Evolutionary conservation across 2,888 invertebrate genomes (phyloP).

Genomic region (Folsomia manolachei): DNA sequence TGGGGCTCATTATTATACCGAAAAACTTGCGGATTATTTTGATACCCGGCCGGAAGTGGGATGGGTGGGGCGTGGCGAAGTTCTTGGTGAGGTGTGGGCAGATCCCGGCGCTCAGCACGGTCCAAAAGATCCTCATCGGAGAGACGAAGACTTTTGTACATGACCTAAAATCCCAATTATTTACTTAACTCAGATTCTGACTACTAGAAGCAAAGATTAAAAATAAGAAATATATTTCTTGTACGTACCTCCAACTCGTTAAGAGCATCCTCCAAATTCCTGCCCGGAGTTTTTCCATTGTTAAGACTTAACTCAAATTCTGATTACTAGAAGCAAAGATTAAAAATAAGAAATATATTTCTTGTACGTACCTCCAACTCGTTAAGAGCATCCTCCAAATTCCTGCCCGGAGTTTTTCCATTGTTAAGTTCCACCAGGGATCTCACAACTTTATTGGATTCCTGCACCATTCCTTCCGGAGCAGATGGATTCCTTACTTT

Average conservation of each 20-base stretch:
- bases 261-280: constrained; percentile 79
- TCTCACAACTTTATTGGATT: constrained; percentile 26
- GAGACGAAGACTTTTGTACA: constrained; percentile 76
- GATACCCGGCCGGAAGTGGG: constrained; percentile 29
- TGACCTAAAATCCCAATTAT: no score
- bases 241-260: constrained; percentile 72
- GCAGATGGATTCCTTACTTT: constrained; percentile 40
- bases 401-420: constrained; percentile 53
- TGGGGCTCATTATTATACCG: constrained; percentile 28
- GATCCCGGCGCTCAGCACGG: constrained; percentile 71
- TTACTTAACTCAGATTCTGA: no score
- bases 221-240: not conserved
- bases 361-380: constrained; percentile 76
- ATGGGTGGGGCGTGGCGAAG: constrained; percentile 41
- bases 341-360: not conserved
- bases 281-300: constrained; percentile 45
- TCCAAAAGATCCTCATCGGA: constrained; percentile 79
- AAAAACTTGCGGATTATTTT: not conserved
- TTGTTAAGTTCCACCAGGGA: constrained; percentile 38
- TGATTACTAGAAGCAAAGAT: not conserved
- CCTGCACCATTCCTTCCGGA: constrained; percentile 19
- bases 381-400: constrained; percentile 81
- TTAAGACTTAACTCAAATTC: no score
- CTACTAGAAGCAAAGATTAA: not conserved
- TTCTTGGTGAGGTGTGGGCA: constrained; percentile 58